Evolutionary conservation across 2,888 invertebrate genomes (phyloP).

Genomic region (Dasypolia templi): DNA sequence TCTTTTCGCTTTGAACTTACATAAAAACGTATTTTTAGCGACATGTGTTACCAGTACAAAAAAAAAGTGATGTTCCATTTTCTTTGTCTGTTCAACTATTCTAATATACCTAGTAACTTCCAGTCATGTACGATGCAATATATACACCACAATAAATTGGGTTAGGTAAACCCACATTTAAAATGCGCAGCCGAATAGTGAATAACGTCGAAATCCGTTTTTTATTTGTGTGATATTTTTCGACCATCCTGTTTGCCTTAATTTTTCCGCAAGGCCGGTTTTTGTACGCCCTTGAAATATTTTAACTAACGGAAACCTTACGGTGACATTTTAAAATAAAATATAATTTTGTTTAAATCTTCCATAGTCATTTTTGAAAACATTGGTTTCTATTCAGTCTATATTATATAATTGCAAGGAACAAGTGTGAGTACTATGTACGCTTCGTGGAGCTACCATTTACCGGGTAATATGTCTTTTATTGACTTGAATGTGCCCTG

Average conservation of each 20-base stretch:
- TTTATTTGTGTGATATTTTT: constrained; percentile 49
- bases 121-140: neutral
- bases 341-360: neutral
- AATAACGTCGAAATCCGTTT: constrained; percentile 41
- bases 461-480: no score
- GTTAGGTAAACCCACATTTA: neutral
- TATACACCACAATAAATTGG: constrained; percentile 5
- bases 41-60: no score
- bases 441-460: no score
- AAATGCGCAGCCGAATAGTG: constrained; percentile 21
- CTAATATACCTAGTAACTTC: no score
- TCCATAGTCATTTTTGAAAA: constrained; percentile 9
- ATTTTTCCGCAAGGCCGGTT: constrained; percentile 30
- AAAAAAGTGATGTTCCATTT: no score
- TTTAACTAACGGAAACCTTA: constrained; percentile 32
- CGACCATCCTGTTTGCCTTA: constrained; percentile 34
- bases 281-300: constrained; percentile 47
- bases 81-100: no score
- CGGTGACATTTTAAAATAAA: constrained; percentile 23
- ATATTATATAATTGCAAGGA: no score
- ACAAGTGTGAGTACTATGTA: no score
- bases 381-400: neutral
- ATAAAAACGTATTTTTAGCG: no score
- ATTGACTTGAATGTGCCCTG: no score
- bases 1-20: no score